Base-by-base conservation (phyloP, 2,113 vertebrate species). In the Craseonycteris thonglongyai region DNA sequence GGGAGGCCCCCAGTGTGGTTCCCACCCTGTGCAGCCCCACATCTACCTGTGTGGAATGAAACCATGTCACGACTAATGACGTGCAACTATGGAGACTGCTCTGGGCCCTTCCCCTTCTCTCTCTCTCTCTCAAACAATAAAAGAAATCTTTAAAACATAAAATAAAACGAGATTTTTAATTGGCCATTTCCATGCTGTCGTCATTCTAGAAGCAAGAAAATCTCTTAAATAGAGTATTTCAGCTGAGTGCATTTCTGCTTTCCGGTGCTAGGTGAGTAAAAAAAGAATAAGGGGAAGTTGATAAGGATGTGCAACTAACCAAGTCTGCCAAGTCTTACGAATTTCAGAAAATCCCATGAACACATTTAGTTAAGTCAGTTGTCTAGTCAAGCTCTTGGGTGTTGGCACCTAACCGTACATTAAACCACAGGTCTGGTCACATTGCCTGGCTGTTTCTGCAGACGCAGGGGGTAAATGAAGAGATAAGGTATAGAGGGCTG, bases 291-390 rank as follows among this genome's bases (percentile, higher is more conserved):
- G 18, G 16, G 51, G 8, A 78, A 42, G 26, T 26, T 42, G 35
- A 63, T 47, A 45, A 66, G 21, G 35, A 12, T 42, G 24, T 16
- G 42, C 9, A 78, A 26, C 12, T 68, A 78, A 6, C 38, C 65
- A 7, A 71, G 5, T 35, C n/a, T 75, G 9, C 14, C 45, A 79
- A 22, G 65, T 76, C 22, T 76, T 80, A 78, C 19, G 56, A 76
- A 78, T 76, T 97, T 90, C 47, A 45, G 5, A 71, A 56, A 84
- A 95, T 56, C 80, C 78, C 76, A 40, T 40, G 65, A 86, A 83
- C 91, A 47, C 82, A 45, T 65, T 90, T 38, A 88, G 1, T 92
- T 56, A 88, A 88, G 9, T 58, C 28, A 94, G 33, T 81, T 81
- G 79, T 40, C 24, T 85, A 86, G 54, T 86, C 45, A 65, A 38